phyloP scores from a whole-genome alignment of 2,888 invertebrate genomes.

The Apeira syringaria region DNA sequence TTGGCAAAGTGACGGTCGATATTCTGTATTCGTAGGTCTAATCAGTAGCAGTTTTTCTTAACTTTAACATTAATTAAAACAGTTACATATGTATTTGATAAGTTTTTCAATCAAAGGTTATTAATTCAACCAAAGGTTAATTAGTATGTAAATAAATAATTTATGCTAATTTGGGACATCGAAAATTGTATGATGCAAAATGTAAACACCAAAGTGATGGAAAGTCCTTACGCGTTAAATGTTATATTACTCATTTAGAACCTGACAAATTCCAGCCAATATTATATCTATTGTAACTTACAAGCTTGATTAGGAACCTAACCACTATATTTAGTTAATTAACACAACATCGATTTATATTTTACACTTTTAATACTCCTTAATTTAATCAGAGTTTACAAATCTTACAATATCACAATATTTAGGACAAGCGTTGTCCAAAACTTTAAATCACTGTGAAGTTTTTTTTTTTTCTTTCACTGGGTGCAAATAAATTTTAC shows the following conservation, averaged over 20 bases:
- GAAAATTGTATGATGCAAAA: slow-evolving; percentile 28
- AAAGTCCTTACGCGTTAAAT: slow-evolving; percentile 36
- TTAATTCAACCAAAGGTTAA: no score
- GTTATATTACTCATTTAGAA: slow-evolving; percentile 44
- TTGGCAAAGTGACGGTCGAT: no score
- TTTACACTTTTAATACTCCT: slow-evolving; percentile 51
- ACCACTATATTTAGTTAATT: slow-evolving; percentile 52
- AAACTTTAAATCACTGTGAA: slow-evolving; percentile 31
- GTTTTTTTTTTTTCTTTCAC: slow-evolving; percentile 21
- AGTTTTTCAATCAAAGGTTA: no score
- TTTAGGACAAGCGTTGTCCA: slow-evolving; percentile 59
- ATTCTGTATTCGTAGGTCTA: no score
- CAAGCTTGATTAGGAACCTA: slow-evolving; percentile 52
- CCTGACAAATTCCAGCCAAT: slow-evolving; percentile 38
- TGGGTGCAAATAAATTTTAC: slow-evolving; percentile 19
- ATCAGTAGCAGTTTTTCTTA: no score
- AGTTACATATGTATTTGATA: no score
- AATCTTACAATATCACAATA: slow-evolving; percentile 77
- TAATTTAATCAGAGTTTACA: slow-evolving; percentile 57
- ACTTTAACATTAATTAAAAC: no score
- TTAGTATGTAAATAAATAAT: no score
- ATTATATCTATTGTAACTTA: slow-evolving; percentile 55
- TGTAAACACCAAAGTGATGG: slow-evolving; percentile 33
- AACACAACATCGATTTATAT: slow-evolving; percentile 75
- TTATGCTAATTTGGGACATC: no score